A percentile compares a stretch with the other conserved stretches of the same genome.
These are phyloP conservation scores for Brachypodius melanocephalos DNA, from an alignment of 2,113 vertebrate genomes.

Conservation along the genomic window DNA sequence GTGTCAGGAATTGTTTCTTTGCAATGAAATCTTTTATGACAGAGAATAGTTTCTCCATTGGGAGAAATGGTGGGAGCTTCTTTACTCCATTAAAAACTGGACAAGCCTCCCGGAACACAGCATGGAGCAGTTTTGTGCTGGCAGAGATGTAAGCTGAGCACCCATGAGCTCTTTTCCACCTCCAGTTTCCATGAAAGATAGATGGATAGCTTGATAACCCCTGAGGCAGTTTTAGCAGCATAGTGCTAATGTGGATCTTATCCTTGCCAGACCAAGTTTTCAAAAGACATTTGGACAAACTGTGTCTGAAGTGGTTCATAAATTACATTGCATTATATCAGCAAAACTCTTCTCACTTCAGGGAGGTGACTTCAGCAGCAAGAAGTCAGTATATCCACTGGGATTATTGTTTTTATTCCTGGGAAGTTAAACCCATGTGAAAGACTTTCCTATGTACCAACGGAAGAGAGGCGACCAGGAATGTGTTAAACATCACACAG, in stretches of 20 bases:
- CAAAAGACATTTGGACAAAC: neutral
- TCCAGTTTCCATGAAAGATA: neutral
- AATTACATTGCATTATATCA: neutral
- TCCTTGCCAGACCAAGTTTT: neutral
- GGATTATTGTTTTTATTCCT: neutral
- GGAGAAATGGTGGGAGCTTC: slow-evolving; percentile 10
- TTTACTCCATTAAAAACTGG: neutral
- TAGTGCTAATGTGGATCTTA: neutral
- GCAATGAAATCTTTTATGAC: slow-evolving; percentile 13
- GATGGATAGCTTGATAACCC: slow-evolving; percentile 8
- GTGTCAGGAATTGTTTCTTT: slow-evolving; percentile 20
- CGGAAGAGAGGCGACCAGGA: neutral
- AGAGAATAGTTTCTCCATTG: neutral
- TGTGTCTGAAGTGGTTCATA: neutral
- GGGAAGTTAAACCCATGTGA: neutral
- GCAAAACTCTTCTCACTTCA: neutral
- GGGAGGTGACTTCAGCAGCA: neutral
- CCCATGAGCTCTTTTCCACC: neutral
- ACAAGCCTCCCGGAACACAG: neutral
- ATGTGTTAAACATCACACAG: neutral
- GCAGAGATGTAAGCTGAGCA: neutral
- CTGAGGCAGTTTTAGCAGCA: neutral
- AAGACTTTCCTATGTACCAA: neutral
- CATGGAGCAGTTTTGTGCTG: neutral
- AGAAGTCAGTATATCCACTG: neutral